These are phyloP conservation scores for Cromileptes altivelis DNA, from an alignment of 2,113 vertebrate species.

Conservation along the genomic window DNA sequence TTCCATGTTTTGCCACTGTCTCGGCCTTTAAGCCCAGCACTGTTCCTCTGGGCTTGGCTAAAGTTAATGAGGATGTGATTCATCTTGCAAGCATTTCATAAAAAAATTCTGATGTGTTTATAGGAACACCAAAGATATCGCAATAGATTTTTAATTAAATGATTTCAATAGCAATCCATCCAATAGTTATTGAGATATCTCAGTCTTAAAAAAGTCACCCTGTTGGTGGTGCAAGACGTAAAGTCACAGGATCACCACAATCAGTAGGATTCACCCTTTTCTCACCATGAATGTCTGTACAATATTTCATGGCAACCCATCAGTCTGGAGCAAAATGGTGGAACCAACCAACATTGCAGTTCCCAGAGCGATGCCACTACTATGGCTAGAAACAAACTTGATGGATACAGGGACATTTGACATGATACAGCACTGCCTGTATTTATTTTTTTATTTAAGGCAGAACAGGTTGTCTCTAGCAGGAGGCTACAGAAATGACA, in stretches of 20 bases:
- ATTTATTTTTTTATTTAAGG: conserved; percentile 6
- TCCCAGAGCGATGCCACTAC: neutral
- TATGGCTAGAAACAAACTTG: neutral
- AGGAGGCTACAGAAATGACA: neutral
- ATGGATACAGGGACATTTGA: neutral
- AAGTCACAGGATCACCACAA: neutral
- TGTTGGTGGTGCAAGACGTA: neutral
- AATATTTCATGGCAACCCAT: neutral
- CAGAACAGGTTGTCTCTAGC: neutral
- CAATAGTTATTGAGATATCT: neutral
- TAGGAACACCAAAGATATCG: no score
- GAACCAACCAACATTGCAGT: neutral
- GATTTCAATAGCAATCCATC: neutral
- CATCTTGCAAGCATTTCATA: no score
- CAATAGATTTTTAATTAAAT: no score
- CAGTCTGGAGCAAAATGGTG: neutral
- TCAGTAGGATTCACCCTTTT: neutral
- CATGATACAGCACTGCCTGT: neutral
- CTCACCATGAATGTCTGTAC: neutral
- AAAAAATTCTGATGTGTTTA: no score
- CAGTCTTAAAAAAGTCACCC: neutral
- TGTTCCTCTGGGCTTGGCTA: no score
- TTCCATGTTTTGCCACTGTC: no score
- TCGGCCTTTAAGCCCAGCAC: no score
- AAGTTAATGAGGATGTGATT: no score